phyloP scores from a whole-genome alignment of 2,888 invertebrate species.

The Drosophila crucigera region DNA sequence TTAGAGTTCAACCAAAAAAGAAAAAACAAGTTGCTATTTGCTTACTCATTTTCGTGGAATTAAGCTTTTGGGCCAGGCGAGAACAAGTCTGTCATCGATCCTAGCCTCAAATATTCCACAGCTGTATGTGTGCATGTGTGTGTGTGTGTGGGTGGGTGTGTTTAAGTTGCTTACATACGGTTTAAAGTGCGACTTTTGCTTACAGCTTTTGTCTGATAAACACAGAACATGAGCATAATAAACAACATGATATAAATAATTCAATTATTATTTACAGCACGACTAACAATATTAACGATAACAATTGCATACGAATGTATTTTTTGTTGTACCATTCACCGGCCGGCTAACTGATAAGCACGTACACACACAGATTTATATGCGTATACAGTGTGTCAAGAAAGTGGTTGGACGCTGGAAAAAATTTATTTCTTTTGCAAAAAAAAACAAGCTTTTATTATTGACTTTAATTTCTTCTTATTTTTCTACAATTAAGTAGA shows the following conservation, averaged over 20 bases:
- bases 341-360: constrained; percentile 76
- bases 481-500: not conserved
- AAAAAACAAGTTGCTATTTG: constrained; percentile 16
- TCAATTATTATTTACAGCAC: constrained; percentile 49
- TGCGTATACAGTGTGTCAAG: not conserved
- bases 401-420: not conserved
- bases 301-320: constrained; percentile 16
- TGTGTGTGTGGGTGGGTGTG: too few relatives aligned
- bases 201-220: constrained; percentile 16
- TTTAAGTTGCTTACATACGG: constrained; percentile 3
- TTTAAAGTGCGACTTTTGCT: constrained; percentile 40
- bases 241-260: constrained; percentile 39
- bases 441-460: not conserved
- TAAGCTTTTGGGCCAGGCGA: not conserved
- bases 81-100: constrained; percentile 24
- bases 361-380: constrained; percentile 18
- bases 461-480: not conserved
- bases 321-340: constrained; percentile 54
- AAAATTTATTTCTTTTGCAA: not conserved
- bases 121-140: not conserved
- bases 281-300: constrained; percentile 45
- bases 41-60: constrained; percentile 15
- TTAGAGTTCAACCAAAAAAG: constrained; percentile 16
- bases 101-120: constrained; percentile 16
- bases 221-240: constrained; percentile 15